Conservation (phyloP, 2,888 invertebrate genomes). For the Lasioglossum pauxillum region DNA sequence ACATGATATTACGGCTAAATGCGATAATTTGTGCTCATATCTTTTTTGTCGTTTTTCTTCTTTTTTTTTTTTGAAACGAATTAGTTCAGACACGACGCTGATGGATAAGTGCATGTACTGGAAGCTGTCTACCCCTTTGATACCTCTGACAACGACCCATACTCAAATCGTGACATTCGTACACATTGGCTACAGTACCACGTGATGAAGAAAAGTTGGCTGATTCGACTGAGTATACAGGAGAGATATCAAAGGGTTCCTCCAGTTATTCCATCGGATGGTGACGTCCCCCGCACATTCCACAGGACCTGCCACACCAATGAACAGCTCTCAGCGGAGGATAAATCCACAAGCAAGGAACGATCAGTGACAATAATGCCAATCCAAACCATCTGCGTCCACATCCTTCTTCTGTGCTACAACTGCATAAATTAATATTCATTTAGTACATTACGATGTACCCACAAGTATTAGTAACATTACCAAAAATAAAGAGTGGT, state of each 20-base stretch:
- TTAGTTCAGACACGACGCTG: slow-evolving; percentile 80
- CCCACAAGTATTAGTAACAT: slow-evolving; percentile 7
- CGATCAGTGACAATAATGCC: slow-evolving; percentile 92
- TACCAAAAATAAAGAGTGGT: slow-evolving; percentile 22
- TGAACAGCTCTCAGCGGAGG: slow-evolving; percentile 94
- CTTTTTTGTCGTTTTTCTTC: slow-evolving; percentile 46
- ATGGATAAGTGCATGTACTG: slow-evolving; percentile 82
- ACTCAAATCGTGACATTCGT: slow-evolving; percentile 81
- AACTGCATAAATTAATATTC: slow-evolving; percentile 72
- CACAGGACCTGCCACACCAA: slow-evolving; percentile 92
- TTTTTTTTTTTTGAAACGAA: slow-evolving; percentile 51
- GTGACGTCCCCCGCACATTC: slow-evolving; percentile 94
- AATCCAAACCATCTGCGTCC: slow-evolving; percentile 93
- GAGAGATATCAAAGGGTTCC: slow-evolving; percentile 83
- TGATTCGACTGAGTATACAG: slow-evolving; percentile 77
- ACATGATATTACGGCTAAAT: slow-evolving; percentile 71
- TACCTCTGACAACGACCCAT: slow-evolving; percentile 83
- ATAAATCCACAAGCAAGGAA: slow-evolving; percentile 98
- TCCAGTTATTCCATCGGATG: slow-evolving; percentile 83
- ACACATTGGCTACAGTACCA: slow-evolving; percentile 79
- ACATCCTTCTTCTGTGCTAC: slow-evolving; percentile 88
- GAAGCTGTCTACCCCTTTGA: slow-evolving; percentile 83
- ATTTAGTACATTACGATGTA: slow-evolving; percentile 44
- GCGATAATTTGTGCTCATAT: slow-evolving; percentile 66
- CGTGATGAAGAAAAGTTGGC: slow-evolving; percentile 61